Conservation (phyloP, 1,140 invertebrate genomes). For the Capitella teleta region DNA sequence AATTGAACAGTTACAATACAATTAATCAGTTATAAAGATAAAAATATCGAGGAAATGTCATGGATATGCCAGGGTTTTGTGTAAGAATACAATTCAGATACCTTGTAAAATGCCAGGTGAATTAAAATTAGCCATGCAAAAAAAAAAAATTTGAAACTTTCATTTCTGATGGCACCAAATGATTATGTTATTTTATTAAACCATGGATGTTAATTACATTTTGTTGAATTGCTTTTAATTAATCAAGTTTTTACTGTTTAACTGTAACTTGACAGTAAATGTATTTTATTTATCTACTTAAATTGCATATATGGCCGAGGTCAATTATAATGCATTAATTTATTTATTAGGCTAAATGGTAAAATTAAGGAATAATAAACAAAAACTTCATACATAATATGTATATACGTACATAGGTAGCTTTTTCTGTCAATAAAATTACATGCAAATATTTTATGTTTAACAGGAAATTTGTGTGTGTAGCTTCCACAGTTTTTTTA, state of each 20-base stretch:
- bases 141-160: not conserved
- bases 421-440: no score
- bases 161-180: not conserved
- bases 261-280: not conserved
- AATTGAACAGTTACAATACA: not conserved
- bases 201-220: not conserved
- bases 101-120: not conserved
- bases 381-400: no score
- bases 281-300: no score
- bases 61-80: not conserved
- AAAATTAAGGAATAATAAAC: no score
- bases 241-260: not conserved
- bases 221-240: not conserved
- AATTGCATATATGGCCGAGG: no score
- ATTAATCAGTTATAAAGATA: not conserved
- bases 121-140: not conserved
- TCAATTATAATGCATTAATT: no score
- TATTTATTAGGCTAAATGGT: no score
- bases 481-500: no score
- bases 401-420: no score
- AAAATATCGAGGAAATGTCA: not conserved
- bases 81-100: not conserved
- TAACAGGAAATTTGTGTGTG: no score
- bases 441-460: no score
- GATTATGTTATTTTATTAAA: not conserved